Percentiles rank a stretch among this genome's conserved stretches.
phyloP scores from a whole-genome alignment of 2,797 vertebrate species.

The Sylvia borin region DNA sequence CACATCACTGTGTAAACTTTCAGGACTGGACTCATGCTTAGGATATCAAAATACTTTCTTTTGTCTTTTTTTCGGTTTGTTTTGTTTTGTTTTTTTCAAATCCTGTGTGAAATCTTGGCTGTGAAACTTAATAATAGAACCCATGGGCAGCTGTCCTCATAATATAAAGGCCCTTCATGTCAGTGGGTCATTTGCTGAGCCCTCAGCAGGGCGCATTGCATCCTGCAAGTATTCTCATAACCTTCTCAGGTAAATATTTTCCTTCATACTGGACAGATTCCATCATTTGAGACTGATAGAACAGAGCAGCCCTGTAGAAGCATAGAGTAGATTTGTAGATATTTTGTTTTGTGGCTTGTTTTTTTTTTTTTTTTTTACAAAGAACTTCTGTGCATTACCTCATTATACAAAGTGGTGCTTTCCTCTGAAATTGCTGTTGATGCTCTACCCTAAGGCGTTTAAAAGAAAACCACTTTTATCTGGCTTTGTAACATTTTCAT shows the following conservation, averaged over 20 bases:
- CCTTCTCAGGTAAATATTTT: not conserved
- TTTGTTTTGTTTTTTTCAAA: not conserved
- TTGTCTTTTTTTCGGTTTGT: not conserved
- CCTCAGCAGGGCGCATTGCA: not conserved
- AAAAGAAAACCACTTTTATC: not conserved
- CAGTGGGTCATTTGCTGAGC: not conserved
- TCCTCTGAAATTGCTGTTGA: not conserved
- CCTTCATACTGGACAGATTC: not conserved
- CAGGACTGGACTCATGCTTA: not conserved
- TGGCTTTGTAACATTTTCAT: not conserved
- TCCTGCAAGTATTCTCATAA: not conserved
- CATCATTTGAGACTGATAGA: not conserved
- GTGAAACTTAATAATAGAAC: slow-evolving; percentile 8
- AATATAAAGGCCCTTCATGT: not conserved
- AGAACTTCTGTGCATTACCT: not conserved
- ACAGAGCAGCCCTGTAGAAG: not conserved
- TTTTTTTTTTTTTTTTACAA: not conserved
- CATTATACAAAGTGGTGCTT: not conserved
- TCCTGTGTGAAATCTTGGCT: not conserved
- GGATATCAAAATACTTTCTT: not conserved
- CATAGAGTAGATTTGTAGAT: not conserved
- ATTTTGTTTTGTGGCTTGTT: not conserved
- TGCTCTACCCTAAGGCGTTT: not conserved
- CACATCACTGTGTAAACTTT: not conserved
- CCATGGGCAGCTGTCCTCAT: not conserved